Evolutionary conservation across 2,797 vertebrate species (phyloP).

Genomic region (Danio jaintianensis): DNA sequence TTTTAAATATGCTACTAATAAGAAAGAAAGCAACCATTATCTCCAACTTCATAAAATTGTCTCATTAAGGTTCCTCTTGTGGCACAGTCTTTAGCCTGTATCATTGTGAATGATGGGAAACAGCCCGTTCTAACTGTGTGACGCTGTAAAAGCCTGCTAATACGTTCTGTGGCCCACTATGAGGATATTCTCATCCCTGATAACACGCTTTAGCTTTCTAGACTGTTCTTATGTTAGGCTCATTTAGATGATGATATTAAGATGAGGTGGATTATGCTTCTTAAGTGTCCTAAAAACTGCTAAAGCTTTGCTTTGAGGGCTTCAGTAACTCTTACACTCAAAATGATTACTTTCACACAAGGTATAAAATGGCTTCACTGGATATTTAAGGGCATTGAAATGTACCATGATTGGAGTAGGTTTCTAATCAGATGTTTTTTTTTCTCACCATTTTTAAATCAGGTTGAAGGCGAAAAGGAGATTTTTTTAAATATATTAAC

Average conservation of each 20-base stretch:
- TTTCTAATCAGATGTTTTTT: not conserved
- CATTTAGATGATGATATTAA: slow-evolving; percentile 67
- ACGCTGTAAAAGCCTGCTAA: slow-evolving; percentile 7
- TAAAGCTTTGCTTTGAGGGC: slow-evolving; percentile 72
- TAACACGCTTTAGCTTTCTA: slow-evolving; percentile 62
- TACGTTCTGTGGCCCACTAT: not conserved
- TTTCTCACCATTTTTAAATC: not conserved
- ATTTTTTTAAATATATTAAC: no score
- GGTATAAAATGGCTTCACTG: slow-evolving; percentile 21
- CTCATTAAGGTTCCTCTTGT: slow-evolving; percentile 9
- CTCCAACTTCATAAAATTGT: not conserved
- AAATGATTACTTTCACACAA: slow-evolving; percentile 33
- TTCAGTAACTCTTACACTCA: slow-evolving; percentile 43
- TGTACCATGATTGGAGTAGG: not conserved
- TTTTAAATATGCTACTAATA: no score
- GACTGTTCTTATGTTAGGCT: slow-evolving; percentile 71
- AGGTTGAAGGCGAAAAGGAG: not conserved
- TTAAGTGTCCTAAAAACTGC: slow-evolving; percentile 66
- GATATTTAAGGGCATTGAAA: not conserved
- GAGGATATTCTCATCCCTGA: slow-evolving; percentile 41
- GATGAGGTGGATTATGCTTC: slow-evolving; percentile 67
- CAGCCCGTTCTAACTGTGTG: slow-evolving; percentile 13
- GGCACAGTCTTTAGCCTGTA: not conserved
- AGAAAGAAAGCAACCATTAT: no score
- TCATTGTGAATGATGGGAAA: slow-evolving; percentile 35